Evolutionary conservation across 2,888 invertebrate species (phyloP), one percentile per base, ranked within the genome.

Genomic region (Galerucella pusilla): DNA sequence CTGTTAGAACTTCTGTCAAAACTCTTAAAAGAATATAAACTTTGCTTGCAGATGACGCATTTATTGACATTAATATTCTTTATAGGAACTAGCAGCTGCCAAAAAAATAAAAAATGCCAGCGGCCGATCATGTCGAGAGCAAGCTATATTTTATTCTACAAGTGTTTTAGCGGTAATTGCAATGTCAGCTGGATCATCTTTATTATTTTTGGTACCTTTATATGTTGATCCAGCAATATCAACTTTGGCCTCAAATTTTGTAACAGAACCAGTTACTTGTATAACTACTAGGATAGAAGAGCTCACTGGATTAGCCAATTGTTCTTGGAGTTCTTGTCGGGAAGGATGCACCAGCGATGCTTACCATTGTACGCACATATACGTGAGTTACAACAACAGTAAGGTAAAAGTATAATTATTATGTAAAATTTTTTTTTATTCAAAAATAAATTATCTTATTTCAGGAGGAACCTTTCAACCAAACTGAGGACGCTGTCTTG

Each of bases 281-380:
- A 90, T 93, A 45, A 94, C 94, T 0, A 91, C 92, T 52, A 88
- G 93, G 57, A 89, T 92, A 11, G 94, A 94, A 84, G 93, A 94
- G 79, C 89, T 93, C 75, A 90, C 91, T 73, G 94, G 94, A 12
- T 88, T 94, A 70, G 93, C 93, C 85, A 94, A 94, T 87, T 94
- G 94, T 87, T 92, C 93, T 5, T 94, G 94, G 93, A 94, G 93
- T 77, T 94, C 94, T 0, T 94, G 94, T 83, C 89, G 94, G 71
- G 94, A 94, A 86, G 94, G 94, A 4, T 94, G 94, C 86, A 94
- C 94, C 74, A 93, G 94, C 84, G 94, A 94, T 86, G 92, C 92
- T 76, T 92, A 91, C 86, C 90, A 90, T 80, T 92, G 92, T 86
- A 91, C 90, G 67, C 92, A 92, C 86, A 91, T 92, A 79, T 92